Base-by-base conservation (phyloP, 2,797 vertebrate species). In the Tragopan temminckii region DNA sequence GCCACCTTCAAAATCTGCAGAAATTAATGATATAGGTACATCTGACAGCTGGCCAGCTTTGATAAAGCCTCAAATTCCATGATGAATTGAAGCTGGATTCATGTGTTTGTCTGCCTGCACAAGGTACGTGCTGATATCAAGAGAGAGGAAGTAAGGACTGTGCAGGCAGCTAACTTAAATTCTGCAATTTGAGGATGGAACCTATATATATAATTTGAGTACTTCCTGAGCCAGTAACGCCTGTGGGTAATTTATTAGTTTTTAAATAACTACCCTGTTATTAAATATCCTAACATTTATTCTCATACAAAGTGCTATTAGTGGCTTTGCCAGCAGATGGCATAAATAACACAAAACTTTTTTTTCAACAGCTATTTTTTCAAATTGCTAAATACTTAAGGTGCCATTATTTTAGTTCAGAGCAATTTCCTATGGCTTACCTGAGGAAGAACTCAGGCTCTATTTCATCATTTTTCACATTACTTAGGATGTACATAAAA, bases 281-380 rank as follows among this genome's bases (percentile, higher is more conserved):
- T 52, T 15, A 71, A 71, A 68, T 1, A 36, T 8, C 5, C 40
- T 57, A 48, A 70, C 1, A 10, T 40, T 50, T 68, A 25, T 55
- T 50, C 11, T 63, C 17, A 31, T 33, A 31, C 7, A 13, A 43
- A 27, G 23, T 86, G 95, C 64, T 74, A 57, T 89, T 67, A 77
- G 38, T 10, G n/a, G 31, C 38, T 61, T 89, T 70, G 70, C 96
- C 96, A 96, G 93, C 94, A 96, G 94, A 80, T 95, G 96, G 95
- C 96, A 93, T 55, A 27, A 90, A 81, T 11, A 69, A 29, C 40
- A 79, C 52, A 63, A 62, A 85, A 67, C 18, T 25, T 63, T 53
- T 58, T 76, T 83, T 24, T 31, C 46, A 68, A 53, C 4, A 16
- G 18, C 43, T 66, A 52, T 71, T 83, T 90, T 91, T 74, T 53